These are phyloP conservation scores for Drosophila melanocephala DNA, from an alignment of 2,888 invertebrate species.

Conservation along the genomic window DNA sequence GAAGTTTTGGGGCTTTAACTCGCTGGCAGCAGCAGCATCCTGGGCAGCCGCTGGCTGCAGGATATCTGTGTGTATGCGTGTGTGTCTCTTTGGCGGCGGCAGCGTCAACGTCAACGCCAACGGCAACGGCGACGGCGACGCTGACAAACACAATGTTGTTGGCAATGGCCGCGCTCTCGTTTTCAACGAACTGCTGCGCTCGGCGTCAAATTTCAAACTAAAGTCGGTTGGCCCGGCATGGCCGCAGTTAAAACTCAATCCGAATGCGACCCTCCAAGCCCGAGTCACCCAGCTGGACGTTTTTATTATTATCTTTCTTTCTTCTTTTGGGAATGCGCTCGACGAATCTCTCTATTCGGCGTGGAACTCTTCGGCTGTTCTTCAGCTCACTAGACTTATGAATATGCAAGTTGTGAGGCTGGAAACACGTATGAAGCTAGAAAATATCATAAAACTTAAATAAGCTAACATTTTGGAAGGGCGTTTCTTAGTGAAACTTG, in stretches of 20 bases:
- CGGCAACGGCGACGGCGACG: slow-evolving; percentile 25
- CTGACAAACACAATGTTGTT: slow-evolving; percentile 26
- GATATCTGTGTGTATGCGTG: slow-evolving; percentile 26
- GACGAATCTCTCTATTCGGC: not conserved
- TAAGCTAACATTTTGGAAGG: not conserved
- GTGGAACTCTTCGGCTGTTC: not conserved
- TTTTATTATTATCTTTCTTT: not conserved
- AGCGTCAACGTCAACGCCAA: slow-evolving; percentile 25
- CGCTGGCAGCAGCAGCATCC: slow-evolving; percentile 29
- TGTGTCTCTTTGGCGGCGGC: slow-evolving; percentile 25
- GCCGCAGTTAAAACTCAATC: slow-evolving; percentile 56
- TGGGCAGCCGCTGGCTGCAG: slow-evolving; percentile 50
- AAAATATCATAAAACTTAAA: not conserved
- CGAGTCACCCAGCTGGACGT: slow-evolving; percentile 43
- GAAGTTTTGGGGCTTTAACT: slow-evolving; percentile 13
- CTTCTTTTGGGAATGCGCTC: not conserved
- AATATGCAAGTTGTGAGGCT: not conserved
- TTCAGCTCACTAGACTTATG: not conserved
- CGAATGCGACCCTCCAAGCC: slow-evolving; percentile 54
- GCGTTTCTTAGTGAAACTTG: not conserved
- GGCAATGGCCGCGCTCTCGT: slow-evolving; percentile 64
- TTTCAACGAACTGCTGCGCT: slow-evolving; percentile 67
- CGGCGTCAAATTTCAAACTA: slow-evolving; percentile 79
- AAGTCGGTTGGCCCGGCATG: slow-evolving; percentile 64
- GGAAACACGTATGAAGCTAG: not conserved